Conservation (phyloP, 2,113 vertebrate genomes). For the Catharus minimus region DNA sequence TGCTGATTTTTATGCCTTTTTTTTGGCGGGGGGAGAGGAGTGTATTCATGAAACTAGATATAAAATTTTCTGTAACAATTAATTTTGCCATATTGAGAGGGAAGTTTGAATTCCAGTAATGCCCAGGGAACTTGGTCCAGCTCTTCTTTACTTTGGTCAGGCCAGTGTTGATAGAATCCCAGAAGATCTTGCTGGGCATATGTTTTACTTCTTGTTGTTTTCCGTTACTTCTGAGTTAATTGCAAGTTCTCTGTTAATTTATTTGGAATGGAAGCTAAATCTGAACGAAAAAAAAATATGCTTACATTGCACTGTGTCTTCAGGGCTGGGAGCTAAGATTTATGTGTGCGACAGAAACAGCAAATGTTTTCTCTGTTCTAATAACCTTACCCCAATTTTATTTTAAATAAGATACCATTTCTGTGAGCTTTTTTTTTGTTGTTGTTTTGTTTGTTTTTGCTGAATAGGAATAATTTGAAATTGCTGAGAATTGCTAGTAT, state of each 20-base stretch:
- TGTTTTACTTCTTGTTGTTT: neutral
- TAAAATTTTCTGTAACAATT: neutral
- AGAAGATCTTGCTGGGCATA: neutral
- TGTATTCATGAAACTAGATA: neutral
- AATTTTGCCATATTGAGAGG: neutral
- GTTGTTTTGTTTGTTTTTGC: neutral
- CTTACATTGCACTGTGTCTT: conserved; percentile 42
- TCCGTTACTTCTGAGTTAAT: conserved; percentile 37
- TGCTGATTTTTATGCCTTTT: neutral
- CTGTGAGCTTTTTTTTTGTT: neutral
- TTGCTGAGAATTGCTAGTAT: neutral
- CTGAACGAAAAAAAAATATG: neutral
- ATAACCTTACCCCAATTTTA: neutral
- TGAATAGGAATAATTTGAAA: neutral
- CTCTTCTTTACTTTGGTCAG: neutral
- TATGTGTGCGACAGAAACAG: conserved; percentile 32
- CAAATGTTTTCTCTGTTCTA: conserved; percentile 1
- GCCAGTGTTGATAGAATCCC: neutral
- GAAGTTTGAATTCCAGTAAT: neutral
- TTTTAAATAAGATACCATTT: neutral
- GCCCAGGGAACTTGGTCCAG: neutral
- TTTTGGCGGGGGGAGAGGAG: neutral
- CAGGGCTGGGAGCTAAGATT: conserved; percentile 12
- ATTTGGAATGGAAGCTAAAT: conserved; percentile 16
- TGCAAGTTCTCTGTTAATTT: conserved; percentile 35